Evolutionary conservation across 2,113 vertebrate species (phyloP), one percentile per base, ranked within the genome.

Genomic region (Columba livia): DNA sequence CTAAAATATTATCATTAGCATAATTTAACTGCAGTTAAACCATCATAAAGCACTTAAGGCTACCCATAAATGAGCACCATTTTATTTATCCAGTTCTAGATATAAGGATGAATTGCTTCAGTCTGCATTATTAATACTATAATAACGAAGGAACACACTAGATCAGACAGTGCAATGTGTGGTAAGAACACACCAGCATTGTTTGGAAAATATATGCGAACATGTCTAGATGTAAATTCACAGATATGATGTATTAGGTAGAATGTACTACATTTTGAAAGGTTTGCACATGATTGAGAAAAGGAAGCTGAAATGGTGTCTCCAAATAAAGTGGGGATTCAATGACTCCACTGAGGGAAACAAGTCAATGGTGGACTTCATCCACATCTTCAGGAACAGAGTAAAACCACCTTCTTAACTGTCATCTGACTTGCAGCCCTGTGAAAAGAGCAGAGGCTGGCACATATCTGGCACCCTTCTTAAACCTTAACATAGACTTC

Each of bases 41-140:
- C 44, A 89, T 47, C 11, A 19, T 17, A 93, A 89, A 87, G 62
- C 58, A 92, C 89, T 93, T 69, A 69, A 73, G 50, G 32, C 40
- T 81, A 26, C 44, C 26, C 23, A 64, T 54, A 92, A 89, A 75
- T 12, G 12, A 90, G 24, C 8, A 7, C 6, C 11, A 38, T 88
- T 82, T 92, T 69, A 79, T 79, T 89, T 89, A 85, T 73, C 44
- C 1, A 12, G 47, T 85, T 85, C 40, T 61, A n/a, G 84, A 78
- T 42, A 79, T 3, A 40, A 50, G 50, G 54, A 73, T 42, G 10
- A 77, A 91, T 79, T 60, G 58, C 34, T 65, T 88, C 73, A 91
- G 62, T 31, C 50, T 89, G 50, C n/a, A 54, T 94, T 88, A 81
- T 40, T 91, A 85, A 72, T 29, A 19, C 3, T 16, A 25, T 42